Base-by-base conservation (phyloP, 2,113 vertebrate genomes). In the Axis porcinus region DNA sequence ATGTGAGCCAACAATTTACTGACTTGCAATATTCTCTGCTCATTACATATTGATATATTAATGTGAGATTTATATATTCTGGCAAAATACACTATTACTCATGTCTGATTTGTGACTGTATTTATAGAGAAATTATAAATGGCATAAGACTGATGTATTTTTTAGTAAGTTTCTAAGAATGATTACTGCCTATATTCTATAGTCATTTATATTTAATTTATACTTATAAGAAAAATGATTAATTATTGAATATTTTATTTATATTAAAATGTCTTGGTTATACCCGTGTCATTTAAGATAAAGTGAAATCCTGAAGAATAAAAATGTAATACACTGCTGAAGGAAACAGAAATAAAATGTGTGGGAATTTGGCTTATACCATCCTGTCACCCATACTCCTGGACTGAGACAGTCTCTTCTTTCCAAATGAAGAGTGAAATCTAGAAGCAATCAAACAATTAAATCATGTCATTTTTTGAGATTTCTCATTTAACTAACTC, bases 141-240 rank as follows among this genome's bases (percentile, higher is more conserved):
- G 78, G 15, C 89, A 81, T 64, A 78, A 94, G 92, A 7, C 78
- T 12, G 4, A 76, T 91, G 19, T 47, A 84, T 92, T 81, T 97
- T 96, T 91, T 57, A 91, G 10, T 86, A 74, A 86, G 40, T 94
- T 97, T 92, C 21, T 15, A 84, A 90, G n/a, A 97, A 95, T 91
- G 33, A 96, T 67, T 93, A 89, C 70, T 94, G 3, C 16, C 4
- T 55, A 58, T 83, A 94, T 84, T 78, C 5, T 78, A 6, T 64
- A 57, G 67, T 78, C 88, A 95, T 88, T 98, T 95, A 64, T 92
- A 86, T 89, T 97, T 89, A 97, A 97, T 89, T 94, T 94, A 79
- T 82, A 81, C 6, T 87, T 16, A 60, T 55, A 87, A 84, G 81
- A 93, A 96, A 93, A 58, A 85, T 90, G 11, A 95, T 84, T 91